These are phyloP conservation scores for Anguilla rostrata DNA, from an alignment of 2,113 vertebrate species.

Conservation along the genomic window DNA sequence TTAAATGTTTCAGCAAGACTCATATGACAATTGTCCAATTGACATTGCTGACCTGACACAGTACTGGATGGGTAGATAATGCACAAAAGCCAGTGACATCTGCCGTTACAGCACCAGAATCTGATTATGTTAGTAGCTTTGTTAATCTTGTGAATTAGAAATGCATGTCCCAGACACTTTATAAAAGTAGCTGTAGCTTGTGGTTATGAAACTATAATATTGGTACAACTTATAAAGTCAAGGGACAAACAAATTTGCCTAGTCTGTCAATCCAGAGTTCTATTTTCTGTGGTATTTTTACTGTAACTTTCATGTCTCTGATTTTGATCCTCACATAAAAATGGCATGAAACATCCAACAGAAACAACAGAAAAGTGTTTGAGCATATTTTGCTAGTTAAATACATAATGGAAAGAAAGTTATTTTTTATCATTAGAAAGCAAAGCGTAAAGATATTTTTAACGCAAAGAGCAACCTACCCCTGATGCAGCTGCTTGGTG, in stretches of 20 bases:
- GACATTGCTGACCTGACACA: no score
- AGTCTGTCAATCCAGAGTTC: not conserved
- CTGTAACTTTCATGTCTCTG: not conserved
- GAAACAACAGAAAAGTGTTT: not conserved
- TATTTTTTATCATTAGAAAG: not conserved
- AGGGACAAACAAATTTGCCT: not conserved
- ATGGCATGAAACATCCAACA: not conserved
- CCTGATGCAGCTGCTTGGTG: conserved; percentile 8
- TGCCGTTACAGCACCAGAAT: no score
- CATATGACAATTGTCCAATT: no score
- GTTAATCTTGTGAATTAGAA: no score
- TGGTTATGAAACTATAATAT: no score
- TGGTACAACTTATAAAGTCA: not conserved
- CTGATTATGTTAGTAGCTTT: no score
- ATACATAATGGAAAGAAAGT: not conserved
- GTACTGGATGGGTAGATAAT: no score
- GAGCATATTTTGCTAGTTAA: not conserved
- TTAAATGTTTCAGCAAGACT: no score
- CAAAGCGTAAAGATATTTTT: not conserved
- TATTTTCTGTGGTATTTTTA: not conserved
- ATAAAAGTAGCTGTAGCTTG: no score
- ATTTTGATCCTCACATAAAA: not conserved
- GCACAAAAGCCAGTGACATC: no score
- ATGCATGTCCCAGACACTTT: no score
- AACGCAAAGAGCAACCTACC: not conserved